These are phyloP conservation scores for Sminthurinus signatus DNA, from an alignment of 1,140 invertebrate genomes.

Conservation along the genomic window DNA sequence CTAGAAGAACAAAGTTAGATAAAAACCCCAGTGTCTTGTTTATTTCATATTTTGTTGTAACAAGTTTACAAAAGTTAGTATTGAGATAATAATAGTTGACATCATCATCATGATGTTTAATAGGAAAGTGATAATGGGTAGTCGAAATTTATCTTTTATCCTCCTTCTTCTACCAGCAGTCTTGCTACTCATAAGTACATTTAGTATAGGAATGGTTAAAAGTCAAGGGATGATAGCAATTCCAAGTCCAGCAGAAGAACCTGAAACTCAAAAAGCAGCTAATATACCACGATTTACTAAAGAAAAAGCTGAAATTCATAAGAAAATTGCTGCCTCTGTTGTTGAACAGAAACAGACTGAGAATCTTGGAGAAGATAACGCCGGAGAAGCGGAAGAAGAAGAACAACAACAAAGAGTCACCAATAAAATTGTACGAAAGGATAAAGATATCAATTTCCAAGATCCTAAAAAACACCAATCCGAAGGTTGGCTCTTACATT, in stretches of 20 bases:
- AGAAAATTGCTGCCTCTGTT: constrained; percentile 11
- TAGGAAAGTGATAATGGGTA: too few species aligned
- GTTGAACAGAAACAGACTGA: not conserved
- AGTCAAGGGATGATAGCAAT: not conserved
- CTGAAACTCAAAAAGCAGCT: not conserved
- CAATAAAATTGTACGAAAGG: constrained; percentile 18
- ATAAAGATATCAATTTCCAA: constrained; percentile 26
- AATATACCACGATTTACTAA: not conserved
- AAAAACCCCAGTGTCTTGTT: too few species aligned
- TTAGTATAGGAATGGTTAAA: too few species aligned
- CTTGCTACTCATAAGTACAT: too few species aligned
- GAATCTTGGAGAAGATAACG: not conserved
- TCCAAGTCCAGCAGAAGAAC: not conserved
- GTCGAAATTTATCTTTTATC: too few species aligned
- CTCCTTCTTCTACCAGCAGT: too few species aligned
- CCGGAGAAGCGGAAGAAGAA: not conserved
- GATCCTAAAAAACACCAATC: constrained; percentile 32
- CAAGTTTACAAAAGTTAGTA: too few species aligned
- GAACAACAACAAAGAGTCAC: not conserved
- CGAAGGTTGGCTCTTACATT: constrained; percentile 29
- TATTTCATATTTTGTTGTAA: too few species aligned
- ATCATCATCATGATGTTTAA: too few species aligned
- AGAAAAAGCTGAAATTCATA: constrained; percentile 11
- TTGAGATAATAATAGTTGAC: too few species aligned
- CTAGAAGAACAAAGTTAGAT: too few species aligned